Evolutionary conservation across 2,888 invertebrate species (phyloP).

Genomic region (Siphlonurus alternatus): DNA sequence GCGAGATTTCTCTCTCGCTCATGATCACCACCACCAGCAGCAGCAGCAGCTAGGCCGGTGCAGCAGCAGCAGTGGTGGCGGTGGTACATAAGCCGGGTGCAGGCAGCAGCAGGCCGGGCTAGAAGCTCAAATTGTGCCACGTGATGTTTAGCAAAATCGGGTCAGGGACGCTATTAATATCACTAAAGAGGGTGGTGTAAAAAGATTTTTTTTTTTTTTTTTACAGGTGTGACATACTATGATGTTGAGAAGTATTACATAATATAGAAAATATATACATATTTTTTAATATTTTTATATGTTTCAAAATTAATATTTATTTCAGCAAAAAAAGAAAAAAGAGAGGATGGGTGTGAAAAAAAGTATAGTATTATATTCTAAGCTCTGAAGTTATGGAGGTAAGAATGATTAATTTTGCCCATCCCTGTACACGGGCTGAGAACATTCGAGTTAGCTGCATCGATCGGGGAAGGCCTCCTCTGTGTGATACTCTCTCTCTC

Average conservation of each 20-base stretch:
- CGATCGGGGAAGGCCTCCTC: background rate
- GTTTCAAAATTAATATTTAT: too few relatives aligned
- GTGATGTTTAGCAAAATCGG: background rate
- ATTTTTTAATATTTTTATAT: too few relatives aligned
- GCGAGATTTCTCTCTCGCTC: background rate
- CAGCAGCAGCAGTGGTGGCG: background rate
- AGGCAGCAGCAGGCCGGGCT: background rate
- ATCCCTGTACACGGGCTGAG: constrained; percentile 3
- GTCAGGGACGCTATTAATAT: background rate
- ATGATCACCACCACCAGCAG: too few relatives aligned
- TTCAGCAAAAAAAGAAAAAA: too few relatives aligned
- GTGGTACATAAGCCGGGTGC: too few relatives aligned
- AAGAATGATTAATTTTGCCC: constrained; percentile 1
- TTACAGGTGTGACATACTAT: too few relatives aligned
- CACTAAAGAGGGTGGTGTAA: background rate
- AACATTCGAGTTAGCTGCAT: constrained; percentile 4
- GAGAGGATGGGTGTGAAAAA: too few relatives aligned
- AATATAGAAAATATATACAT: too few relatives aligned
- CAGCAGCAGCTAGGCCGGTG: background rate
- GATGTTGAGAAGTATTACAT: too few relatives aligned
- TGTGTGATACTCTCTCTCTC: background rate
- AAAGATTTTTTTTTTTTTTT: background rate
- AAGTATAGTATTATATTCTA: too few relatives aligned
- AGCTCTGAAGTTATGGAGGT: background rate
- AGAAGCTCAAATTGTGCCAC: background rate